Evolutionary conservation across 1,140 invertebrate species (phyloP).

Genomic region (Phymorhynchus buccinoides): DNA sequence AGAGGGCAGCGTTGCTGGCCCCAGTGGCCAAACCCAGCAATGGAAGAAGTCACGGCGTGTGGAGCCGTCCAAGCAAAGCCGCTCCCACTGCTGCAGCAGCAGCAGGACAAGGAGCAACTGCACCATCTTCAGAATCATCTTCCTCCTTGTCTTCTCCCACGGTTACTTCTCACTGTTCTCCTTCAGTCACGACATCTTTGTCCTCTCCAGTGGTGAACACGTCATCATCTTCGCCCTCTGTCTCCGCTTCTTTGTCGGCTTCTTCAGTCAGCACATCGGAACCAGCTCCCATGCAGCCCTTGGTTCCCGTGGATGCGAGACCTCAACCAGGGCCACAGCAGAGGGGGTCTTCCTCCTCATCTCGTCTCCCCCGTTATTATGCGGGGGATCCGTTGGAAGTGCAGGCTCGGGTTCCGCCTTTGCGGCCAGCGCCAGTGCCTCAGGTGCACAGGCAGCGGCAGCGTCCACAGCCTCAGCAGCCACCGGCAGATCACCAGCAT

Average conservation of each 20-base stretch:
- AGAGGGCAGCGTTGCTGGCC: background rate
- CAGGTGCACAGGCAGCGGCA: background rate
- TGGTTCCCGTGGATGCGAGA: background rate
- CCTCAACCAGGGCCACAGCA: constrained; percentile 2
- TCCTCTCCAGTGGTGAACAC: background rate
- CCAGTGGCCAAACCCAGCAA: background rate
- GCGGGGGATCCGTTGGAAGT: background rate
- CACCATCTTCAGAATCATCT: background rate
- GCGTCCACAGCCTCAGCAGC: constrained; percentile 7
- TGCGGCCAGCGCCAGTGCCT: background rate
- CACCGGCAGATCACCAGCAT: background rate
- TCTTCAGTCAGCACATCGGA: background rate
- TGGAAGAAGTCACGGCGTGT: constrained; percentile 6
- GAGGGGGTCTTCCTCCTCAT: background rate
- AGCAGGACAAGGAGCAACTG: background rate
- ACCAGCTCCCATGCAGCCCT: constrained; percentile 4
- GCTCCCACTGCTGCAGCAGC: background rate
- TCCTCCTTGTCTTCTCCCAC: background rate
- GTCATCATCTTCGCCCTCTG: background rate
- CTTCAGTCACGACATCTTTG: background rate
- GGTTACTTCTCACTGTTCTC: background rate
- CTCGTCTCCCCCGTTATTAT: constrained; percentile 14
- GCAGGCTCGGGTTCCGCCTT: background rate
- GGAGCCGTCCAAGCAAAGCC: constrained; percentile 4
- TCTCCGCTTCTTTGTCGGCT: background rate